A percentile compares a stretch with the other conserved stretches of the same genome.
These are phyloP conservation scores for Pipistrellus kuhlii DNA, from an alignment of 2,797 vertebrate species.

Conservation along the genomic window DNA sequence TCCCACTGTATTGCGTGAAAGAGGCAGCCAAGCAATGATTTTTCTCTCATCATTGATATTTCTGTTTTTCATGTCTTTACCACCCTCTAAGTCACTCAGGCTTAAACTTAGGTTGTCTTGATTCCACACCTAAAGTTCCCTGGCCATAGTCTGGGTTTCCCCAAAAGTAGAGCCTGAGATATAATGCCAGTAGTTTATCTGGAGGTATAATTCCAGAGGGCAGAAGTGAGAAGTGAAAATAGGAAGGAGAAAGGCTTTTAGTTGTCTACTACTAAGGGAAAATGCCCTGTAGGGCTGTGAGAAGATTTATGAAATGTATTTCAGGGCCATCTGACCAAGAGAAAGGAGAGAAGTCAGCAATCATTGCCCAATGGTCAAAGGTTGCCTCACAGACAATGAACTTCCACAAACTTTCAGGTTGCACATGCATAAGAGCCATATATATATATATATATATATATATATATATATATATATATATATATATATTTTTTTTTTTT, in stretches of 20 bases:
- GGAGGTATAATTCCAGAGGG: not conserved
- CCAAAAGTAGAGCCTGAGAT: not conserved
- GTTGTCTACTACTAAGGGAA: not conserved
- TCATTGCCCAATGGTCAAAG: not conserved
- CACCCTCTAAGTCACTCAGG: not conserved
- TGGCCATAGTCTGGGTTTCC: not conserved
- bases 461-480: no score
- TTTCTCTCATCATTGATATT: no score
- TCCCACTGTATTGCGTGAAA: not conserved
- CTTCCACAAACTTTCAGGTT: not conserved
- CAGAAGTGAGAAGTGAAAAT: not conserved
- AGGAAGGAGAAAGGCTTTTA: conserved; percentile 23
- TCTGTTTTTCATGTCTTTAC: not conserved
- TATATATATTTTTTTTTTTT: no score
- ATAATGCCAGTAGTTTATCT: conserved; percentile 28
- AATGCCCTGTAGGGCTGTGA: not conserved
- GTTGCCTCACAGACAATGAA: conserved; percentile 15
- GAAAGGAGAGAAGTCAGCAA: not conserved
- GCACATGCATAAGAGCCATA: not conserved
- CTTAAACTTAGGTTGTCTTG: not conserved
- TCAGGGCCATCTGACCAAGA: not conserved
- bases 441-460: not conserved
- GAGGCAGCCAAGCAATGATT: no score
- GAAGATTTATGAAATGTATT: conserved; percentile 16
- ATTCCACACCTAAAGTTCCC: not conserved